Evolutionary conservation across 2,113 vertebrate genomes (phyloP).

Genomic region (Phyllopteryx taeniolatus): DNA sequence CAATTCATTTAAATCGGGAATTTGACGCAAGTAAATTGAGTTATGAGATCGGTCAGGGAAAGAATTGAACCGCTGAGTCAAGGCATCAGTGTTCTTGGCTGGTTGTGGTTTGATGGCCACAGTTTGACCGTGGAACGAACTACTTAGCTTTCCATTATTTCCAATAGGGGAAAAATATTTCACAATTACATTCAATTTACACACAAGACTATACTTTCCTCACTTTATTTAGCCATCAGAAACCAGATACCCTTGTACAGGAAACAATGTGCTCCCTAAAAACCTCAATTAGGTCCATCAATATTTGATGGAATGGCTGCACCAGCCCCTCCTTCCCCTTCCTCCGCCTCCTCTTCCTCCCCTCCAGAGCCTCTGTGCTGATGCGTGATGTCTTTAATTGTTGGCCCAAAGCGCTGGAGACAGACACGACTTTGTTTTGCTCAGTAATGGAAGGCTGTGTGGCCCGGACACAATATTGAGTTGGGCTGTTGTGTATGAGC

Average conservation of each 20-base stretch:
- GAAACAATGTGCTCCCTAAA: conserved; percentile 71
- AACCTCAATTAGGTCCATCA: conserved; percentile 76
- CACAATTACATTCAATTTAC: conserved; percentile 65
- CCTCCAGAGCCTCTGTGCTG: conserved; percentile 50
- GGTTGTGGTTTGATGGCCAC: no score
- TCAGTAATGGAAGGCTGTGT: conserved; percentile 74
- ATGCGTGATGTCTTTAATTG: conserved; percentile 73
- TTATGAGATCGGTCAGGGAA: no score
- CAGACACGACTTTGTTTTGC: conserved; percentile 74
- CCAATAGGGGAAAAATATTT: background rate
- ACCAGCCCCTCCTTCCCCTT: conserved; percentile 43
- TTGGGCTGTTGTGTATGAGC: conserved; percentile 56
- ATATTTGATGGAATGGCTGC: conserved; percentile 74
- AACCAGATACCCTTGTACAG: conserved; percentile 56
- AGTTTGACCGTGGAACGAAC: no score
- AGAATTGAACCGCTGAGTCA: no score
- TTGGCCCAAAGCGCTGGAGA: conserved; percentile 75
- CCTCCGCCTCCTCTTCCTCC: conserved; percentile 36
- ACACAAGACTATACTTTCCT: conserved; percentile 52
- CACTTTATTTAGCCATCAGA: conserved; percentile 42
- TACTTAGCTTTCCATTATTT: background rate
- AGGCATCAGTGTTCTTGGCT: no score
- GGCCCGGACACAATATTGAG: conserved; percentile 67
- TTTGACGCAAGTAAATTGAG: no score
- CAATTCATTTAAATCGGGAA: no score